phyloP scores from a whole-genome alignment of 2,113 vertebrate species.

The Salvelinus alpinus region DNA sequence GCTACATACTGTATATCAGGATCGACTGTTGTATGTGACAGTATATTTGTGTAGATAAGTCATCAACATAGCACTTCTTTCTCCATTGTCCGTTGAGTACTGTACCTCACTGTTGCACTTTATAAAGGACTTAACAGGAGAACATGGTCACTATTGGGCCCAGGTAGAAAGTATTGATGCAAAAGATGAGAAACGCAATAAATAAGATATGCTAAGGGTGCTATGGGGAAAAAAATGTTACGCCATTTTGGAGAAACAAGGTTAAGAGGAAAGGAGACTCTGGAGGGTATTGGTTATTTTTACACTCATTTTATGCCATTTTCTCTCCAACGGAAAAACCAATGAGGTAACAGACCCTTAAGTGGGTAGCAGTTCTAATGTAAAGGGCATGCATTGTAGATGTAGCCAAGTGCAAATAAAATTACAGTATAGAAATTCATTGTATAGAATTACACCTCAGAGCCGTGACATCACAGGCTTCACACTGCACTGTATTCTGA shows the following conservation, averaged over 20 bases:
- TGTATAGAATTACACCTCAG: constrained; percentile 13
- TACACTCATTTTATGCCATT: background rate
- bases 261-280: background rate
- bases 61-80: constrained; percentile 28
- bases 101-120: constrained; percentile 67
- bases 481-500: background rate
- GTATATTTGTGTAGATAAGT: background rate
- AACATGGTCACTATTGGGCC: no score
- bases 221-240: background rate
- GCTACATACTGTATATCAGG: background rate
- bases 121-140: constrained; percentile 37
- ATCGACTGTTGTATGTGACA: background rate
- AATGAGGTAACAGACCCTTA: background rate
- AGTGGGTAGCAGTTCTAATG: background rate
- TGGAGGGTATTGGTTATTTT: background rate
- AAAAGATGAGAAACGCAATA: constrained; percentile 7
- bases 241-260: background rate
- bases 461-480: constrained; percentile 5
- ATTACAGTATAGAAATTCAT: background rate
- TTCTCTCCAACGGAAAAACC: background rate
- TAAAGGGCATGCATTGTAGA: constrained; percentile 3
- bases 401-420: background rate
- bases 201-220: background rate
- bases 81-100: constrained; percentile 17
- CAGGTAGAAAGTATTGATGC: constrained; percentile 15